phyloP scores from a whole-genome alignment of 2,888 invertebrate genomes.

The Melikaiella ostensackeni region DNA sequence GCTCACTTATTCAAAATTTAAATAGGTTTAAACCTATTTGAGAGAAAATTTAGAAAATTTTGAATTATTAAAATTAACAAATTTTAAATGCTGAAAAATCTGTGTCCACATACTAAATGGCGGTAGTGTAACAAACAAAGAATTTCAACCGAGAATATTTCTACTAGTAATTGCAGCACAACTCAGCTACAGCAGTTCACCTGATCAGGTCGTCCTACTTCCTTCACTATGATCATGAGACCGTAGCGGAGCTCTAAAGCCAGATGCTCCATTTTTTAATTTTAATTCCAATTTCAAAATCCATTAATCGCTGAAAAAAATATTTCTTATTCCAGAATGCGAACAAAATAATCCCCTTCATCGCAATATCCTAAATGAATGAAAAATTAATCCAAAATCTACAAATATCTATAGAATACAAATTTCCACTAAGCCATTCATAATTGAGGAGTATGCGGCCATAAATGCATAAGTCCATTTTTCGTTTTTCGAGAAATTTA shows the following conservation, averaged over 20 bases:
- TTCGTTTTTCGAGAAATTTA: too few species aligned
- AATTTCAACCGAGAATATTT: background rate
- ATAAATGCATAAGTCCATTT: too few species aligned
- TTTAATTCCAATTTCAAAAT: background rate
- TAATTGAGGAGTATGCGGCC: too few species aligned
- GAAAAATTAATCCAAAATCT: background rate
- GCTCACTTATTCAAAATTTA: too few species aligned
- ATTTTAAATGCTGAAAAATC: too few species aligned
- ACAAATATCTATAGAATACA: background rate
- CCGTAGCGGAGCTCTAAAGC: background rate
- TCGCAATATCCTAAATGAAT: background rate
- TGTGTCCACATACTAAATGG: too few species aligned
- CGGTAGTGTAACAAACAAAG: background rate
- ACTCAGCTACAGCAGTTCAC: constrained; percentile 17
- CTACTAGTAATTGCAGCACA: background rate
- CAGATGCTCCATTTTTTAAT: background rate
- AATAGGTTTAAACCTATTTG: too few species aligned
- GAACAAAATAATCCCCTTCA: background rate
- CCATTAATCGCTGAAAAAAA: background rate
- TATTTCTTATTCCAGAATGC: background rate
- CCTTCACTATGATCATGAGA: background rate
- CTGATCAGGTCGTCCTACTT: constrained; percentile 29
- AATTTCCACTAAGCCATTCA: too few species aligned
- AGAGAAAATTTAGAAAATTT: too few species aligned
- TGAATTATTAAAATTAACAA: too few species aligned